Base-by-base conservation (phyloP, 64 coral and sea anemone genomes). In the Stichodactyla helianthus region DNA sequence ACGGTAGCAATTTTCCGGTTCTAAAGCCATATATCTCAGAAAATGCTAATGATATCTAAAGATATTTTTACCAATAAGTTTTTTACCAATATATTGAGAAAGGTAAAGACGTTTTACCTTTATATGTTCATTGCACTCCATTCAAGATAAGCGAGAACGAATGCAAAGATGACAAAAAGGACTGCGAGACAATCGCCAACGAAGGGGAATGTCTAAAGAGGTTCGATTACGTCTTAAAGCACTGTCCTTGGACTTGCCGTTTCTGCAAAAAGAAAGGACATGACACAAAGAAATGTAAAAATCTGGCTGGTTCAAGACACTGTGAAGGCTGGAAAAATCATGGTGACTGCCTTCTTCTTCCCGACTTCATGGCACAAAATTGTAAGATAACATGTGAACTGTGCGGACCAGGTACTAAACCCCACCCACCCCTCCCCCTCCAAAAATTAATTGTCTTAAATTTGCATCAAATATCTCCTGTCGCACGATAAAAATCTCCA, bases 301-400 rank as follows among this genome's bases (percentile, higher is more conserved):
- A 92, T 59, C 79, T 70, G 54, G 60, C 25, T 18, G 52, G 80
- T 5, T 7, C 18, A 84, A 60, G 52, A 25, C 12, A 87, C 23
- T 92, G 90, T 53, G 54, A 54, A 35, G 18, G 10, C 6, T 65
- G 28, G 19, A n/a, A 26, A 16, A 6, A 4, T 7, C 19, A 18
- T 20, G 59, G 25, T 13, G 77, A 55, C 20, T 92, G 90, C 28
- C 74, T 87, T 2, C 55, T 23, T 26, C 78, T 87, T 12, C 90
- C 90, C 53, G 90, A 92, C 23, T 92, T 68, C 78, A 92, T 92
- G 90, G 63, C 80, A 60, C 90, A 92, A 55, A 92, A 71, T 51
- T 92, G 90, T 22, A 92, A 87, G 63, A 20, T 4, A 7, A 54
- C 59, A 7, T 92, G 90, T 53, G 51, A 87, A 4, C 82, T 92